Evolutionary conservation across 2,797 vertebrate species (phyloP).

Genomic region (Tangara arthus): DNA sequence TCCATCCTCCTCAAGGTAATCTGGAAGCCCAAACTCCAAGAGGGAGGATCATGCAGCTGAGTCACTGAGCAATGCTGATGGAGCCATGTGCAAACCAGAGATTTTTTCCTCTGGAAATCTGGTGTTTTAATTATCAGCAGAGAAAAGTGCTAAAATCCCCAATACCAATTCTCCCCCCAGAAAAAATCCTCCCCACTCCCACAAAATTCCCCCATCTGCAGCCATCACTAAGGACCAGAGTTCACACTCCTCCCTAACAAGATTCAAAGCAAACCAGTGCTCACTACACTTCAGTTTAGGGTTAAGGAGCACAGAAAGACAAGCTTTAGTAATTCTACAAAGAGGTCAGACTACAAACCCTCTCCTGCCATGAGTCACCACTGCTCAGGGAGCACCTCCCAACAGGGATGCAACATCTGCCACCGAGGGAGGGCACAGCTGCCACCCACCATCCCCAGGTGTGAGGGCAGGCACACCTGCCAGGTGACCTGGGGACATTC

Average conservation of each 20-base stretch:
- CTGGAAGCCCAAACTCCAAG: neutral
- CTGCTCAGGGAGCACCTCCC: neutral
- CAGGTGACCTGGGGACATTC: neutral
- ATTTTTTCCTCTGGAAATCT: neutral
- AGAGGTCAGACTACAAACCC: neutral
- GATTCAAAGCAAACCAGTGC: neutral
- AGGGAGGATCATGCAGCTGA: neutral
- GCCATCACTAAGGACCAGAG: neutral
- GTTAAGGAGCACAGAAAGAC: neutral
- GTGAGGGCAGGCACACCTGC: neutral
- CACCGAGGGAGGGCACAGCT: neutral
- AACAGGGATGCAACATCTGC: neutral
- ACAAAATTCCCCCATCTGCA: neutral
- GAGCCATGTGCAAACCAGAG: neutral
- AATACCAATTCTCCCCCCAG: neutral
- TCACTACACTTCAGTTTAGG: neutral
- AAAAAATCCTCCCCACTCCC: fast-evolving
- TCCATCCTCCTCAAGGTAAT: neutral
- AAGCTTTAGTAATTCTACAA: neutral
- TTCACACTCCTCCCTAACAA: neutral
- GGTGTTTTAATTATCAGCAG: neutral
- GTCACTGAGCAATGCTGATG: neutral
- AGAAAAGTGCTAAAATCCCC: neutral
- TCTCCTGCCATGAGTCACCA: neutral
- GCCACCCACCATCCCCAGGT: neutral